These are phyloP conservation scores for Micromesistius poutassou DNA, from an alignment of 2,797 vertebrate species.

Conservation along the genomic window DNA sequence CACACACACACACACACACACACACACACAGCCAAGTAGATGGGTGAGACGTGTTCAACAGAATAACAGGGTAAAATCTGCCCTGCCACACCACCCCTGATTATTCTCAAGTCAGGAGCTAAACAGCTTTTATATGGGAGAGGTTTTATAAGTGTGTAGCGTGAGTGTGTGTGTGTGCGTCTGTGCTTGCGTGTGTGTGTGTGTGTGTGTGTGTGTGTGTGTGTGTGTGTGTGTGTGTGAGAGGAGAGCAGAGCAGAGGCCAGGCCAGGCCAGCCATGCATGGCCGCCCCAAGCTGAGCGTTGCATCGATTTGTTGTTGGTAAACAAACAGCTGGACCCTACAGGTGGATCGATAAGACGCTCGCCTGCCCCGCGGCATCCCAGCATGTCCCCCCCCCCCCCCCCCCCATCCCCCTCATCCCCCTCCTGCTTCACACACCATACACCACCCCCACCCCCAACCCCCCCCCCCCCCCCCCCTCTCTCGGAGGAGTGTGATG, in stretches of 20 bases:
- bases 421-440: background rate
- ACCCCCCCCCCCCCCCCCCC: too few species aligned
- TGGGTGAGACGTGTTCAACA: too few species aligned
- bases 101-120: background rate
- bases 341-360: constrained; percentile 71
- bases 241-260: constrained; percentile 51
- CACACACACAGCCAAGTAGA: background rate
- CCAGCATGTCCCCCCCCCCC: constrained; percentile 42
- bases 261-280: constrained; percentile 53
- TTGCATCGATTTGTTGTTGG: constrained; percentile 80
- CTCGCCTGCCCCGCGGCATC: constrained; percentile 53
- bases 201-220: constrained; percentile 40
- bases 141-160: background rate
- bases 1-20: constrained; percentile 3
- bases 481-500: too few species aligned
- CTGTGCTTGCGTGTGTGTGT: constrained; percentile 40
- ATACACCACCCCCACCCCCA: background rate
- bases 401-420: constrained; percentile 8
- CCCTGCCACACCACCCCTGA: too few species aligned
- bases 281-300: constrained; percentile 56
- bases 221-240: constrained; percentile 33
- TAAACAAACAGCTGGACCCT: constrained; percentile 78
- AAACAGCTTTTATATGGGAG: background rate
- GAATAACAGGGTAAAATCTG: too few species aligned
- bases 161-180: constrained; percentile 30